Percentiles rank a stretch among this genome's conserved stretches.
Conservation (phyloP, 2,113 vertebrate genomes). For the Mustela nigripes region DNA sequence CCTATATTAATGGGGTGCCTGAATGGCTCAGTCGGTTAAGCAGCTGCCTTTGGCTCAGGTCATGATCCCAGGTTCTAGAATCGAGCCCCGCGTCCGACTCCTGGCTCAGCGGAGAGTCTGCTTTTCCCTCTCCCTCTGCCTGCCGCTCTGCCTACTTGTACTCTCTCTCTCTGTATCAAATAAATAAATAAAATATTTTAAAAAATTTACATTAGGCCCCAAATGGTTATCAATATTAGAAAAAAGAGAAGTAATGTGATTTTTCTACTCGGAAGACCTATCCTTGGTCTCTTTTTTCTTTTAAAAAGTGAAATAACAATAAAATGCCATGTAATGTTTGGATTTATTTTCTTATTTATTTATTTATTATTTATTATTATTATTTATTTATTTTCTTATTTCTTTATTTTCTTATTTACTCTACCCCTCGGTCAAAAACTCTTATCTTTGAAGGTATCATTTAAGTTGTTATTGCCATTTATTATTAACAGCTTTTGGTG, state of each 20-base stretch:
- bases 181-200: no score
- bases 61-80: no score
- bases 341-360: slow-evolving; percentile 29
- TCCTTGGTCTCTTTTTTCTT: slow-evolving; percentile 11
- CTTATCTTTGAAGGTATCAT: background rate
- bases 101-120: no score
- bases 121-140: no score
- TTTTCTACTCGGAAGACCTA: background rate
- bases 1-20: background rate
- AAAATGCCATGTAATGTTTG: background rate
- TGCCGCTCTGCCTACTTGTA: no score
- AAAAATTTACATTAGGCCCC: background rate
- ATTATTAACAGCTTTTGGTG: background rate
- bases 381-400: no score
- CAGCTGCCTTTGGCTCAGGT: no score
- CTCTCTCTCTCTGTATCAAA: no score
- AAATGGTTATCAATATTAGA: slow-evolving; percentile 31
- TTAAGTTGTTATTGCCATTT: background rate
- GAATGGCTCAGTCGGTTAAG: no score
- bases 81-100: no score
- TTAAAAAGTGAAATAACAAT: background rate
- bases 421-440: background rate
- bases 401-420: slow-evolving; percentile 28
- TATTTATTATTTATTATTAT: no score
- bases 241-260: slow-evolving; percentile 35